These are phyloP conservation scores for Fulica atra DNA, from an alignment of 2,113 vertebrate species.

Conservation along the genomic window DNA sequence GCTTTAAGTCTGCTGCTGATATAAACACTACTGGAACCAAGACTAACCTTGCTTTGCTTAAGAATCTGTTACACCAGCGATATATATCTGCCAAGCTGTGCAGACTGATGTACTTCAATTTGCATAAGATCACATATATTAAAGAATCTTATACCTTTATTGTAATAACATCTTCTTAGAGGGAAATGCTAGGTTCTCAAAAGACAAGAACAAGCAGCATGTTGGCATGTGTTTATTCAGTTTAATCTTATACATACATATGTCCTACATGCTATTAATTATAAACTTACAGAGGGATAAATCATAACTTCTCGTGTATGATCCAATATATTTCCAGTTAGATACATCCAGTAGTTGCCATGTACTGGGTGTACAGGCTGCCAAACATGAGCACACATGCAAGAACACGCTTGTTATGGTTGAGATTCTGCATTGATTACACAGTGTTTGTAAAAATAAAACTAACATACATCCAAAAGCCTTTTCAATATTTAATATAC, in stretches of 20 bases:
- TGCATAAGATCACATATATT: accelerated
- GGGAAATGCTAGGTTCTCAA: not conserved
- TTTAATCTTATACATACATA: not conserved
- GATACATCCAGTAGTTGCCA: not conserved
- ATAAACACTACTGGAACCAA: not conserved
- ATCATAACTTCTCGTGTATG: not conserved
- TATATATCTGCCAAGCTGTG: not conserved
- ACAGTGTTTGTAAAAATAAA: not conserved
- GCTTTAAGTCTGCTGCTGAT: not conserved
- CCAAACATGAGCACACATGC: not conserved
- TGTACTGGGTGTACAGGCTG: not conserved
- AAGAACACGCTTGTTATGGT: not conserved
- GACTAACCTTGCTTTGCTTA: not conserved
- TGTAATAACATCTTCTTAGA: not conserved
- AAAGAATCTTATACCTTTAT: not conserved
- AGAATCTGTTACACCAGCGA: not conserved
- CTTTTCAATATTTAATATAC: not conserved
- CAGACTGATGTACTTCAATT: not conserved
- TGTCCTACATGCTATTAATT: not conserved
- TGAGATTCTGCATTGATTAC: not conserved
- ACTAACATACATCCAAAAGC: not conserved
- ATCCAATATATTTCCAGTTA: not conserved
- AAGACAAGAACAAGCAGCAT: not conserved
- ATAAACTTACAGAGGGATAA: not conserved
- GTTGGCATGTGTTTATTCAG: not conserved